phyloP scores from a whole-genome alignment of 2,888 invertebrate genomes.

The Microlaimidae sp. region DNA sequence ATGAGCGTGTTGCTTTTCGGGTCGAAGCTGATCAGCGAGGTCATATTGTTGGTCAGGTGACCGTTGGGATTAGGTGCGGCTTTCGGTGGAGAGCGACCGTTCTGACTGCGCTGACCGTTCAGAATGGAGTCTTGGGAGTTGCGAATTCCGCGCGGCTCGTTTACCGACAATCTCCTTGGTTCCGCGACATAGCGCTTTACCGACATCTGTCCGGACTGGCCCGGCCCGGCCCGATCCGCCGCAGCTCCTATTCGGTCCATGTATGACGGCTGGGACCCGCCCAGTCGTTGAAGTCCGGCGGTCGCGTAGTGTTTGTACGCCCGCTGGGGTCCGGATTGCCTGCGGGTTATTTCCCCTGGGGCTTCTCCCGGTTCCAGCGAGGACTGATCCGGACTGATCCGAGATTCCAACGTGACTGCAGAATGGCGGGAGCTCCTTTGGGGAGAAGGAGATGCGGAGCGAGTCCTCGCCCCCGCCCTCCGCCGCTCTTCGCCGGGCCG shows the following conservation, averaged over 20 bases:
- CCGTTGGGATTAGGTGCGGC: no score
- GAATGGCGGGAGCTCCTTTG: neutral
- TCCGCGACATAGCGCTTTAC: neutral
- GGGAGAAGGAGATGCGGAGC: neutral
- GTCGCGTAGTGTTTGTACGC: neutral
- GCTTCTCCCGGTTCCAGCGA: neutral
- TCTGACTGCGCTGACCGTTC: neutral
- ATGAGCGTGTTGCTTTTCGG: conserved; percentile 11
- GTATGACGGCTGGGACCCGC: neutral
- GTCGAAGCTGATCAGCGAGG: conserved; percentile 7
- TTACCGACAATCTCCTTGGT: neutral
- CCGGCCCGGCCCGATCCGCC: neutral
- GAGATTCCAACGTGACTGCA: neutral
- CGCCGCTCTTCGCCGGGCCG: neutral
- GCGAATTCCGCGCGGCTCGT: conserved; percentile 3
- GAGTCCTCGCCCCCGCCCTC: neutral
- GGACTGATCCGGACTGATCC: neutral
- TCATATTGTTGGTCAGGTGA: neutral
- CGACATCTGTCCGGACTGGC: no score
- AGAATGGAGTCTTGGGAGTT: conserved; percentile 2
- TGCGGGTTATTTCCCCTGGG: no score
- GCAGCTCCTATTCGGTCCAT: neutral
- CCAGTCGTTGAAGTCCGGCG: neutral
- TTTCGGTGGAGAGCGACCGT: no score
- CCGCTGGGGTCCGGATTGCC: neutral